A percentile compares a stretch with the other conserved stretches of the same genome.
These are phyloP conservation scores for Aelia acuminata DNA, from an alignment of 2,888 invertebrate species.

Conservation along the genomic window DNA sequence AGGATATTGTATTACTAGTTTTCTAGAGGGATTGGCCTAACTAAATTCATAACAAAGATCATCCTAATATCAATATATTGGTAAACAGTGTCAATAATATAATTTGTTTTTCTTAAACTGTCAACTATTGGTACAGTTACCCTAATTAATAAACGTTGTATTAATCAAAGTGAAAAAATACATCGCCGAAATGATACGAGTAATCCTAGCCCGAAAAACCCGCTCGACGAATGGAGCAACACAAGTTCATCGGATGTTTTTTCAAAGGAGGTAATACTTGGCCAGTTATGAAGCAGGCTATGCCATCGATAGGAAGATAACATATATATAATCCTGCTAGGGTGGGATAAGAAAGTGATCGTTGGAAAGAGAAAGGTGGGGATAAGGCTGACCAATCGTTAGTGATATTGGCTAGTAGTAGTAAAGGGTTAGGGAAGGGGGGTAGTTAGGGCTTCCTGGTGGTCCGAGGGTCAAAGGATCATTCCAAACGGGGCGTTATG, in stretches of 20 bases:
- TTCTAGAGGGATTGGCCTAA: too few relatives aligned
- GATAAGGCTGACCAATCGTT: constrained; percentile 1
- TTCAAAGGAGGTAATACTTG: background rate
- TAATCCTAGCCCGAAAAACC: background rate
- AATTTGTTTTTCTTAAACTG: too few relatives aligned
- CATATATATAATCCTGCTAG: background rate
- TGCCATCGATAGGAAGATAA: background rate
- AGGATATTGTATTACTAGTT: too few relatives aligned
- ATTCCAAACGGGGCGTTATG: background rate
- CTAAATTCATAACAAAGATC: too few relatives aligned
- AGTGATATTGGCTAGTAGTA: background rate
- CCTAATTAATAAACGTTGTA: too few relatives aligned
- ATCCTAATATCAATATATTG: too few relatives aligned
- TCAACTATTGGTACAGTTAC: too few relatives aligned
- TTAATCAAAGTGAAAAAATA: too few relatives aligned
- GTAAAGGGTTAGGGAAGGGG: too few relatives aligned
- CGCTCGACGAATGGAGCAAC: background rate
- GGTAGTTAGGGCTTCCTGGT: too few relatives aligned
- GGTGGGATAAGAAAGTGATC: constrained; percentile 1
- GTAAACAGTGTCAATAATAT: too few relatives aligned
- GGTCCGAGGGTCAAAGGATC: background rate
- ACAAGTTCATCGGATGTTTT: background rate
- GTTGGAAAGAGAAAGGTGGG: background rate
- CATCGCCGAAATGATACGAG: too few relatives aligned
- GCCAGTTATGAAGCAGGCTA: background rate